Percentiles rank a stretch among this genome's conserved stretches.
phyloP scores from a whole-genome alignment of 2,113 vertebrate genomes.

The Puntigrus tetrazona region DNA sequence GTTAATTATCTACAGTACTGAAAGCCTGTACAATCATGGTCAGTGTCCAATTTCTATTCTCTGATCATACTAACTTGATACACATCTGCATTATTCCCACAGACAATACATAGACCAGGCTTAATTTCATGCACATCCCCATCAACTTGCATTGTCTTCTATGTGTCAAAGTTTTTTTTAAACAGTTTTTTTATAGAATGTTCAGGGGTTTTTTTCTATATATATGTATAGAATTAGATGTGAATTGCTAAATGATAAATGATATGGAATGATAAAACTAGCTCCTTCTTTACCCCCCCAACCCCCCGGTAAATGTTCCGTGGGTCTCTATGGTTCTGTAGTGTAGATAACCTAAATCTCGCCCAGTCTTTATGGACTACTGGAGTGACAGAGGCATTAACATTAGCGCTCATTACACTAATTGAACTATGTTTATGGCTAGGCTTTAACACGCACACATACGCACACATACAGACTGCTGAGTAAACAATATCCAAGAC shows the following conservation, averaged over 20 bases:
- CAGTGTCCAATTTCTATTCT: neutral
- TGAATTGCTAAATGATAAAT: neutral
- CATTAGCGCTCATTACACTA: conserved; percentile 68
- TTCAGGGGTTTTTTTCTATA: too few relatives aligned
- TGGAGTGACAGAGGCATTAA: conserved; percentile 47
- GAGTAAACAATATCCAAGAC: conserved; percentile 17
- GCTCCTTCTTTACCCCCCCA: too few relatives aligned
- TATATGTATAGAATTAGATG: neutral
- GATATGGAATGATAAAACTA: too few relatives aligned
- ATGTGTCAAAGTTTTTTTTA: too few relatives aligned
- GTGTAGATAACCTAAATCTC: conserved; percentile 29
- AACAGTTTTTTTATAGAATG: neutral
- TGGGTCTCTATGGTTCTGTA: conserved; percentile 36
- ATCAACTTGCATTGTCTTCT: neutral
- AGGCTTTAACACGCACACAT: conserved; percentile 8
- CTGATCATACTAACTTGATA: neutral
- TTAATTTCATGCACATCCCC: too few relatives aligned
- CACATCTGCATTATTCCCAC: neutral
- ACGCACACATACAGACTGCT: conserved; percentile 23
- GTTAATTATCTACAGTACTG: neutral
- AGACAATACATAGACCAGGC: neutral
- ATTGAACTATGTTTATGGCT: conserved; percentile 68
- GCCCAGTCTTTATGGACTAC: conserved; percentile 48
- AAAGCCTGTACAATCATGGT: neutral
- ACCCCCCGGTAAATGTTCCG: neutral